Evolutionary conservation across 2,888 invertebrate species (phyloP).

Genomic region (Odontothrips loti): DNA sequence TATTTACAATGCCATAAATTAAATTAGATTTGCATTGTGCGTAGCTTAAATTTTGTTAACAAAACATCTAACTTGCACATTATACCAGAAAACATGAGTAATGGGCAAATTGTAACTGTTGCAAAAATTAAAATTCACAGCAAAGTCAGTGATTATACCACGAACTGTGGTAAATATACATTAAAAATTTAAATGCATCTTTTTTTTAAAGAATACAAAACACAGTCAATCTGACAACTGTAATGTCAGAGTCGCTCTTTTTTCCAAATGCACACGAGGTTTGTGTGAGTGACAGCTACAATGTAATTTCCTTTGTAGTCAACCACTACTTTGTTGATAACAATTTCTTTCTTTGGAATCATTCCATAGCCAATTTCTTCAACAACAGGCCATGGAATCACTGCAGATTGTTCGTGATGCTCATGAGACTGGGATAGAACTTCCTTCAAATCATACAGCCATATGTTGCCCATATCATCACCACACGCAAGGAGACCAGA

Average conservation of each 20-base stretch:
- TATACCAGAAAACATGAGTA: not conserved
- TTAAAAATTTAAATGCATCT: not conserved
- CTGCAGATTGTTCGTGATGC: conserved; percentile 37
- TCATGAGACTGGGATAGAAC: conserved; percentile 2
- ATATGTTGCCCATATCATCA: conserved; percentile 44
- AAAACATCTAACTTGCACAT: not conserved
- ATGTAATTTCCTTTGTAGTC: conserved; percentile 41
- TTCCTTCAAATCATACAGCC: conserved; percentile 42
- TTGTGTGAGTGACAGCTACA: conserved; percentile 45
- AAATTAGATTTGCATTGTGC: too few relatives aligned
- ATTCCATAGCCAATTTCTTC: conserved; percentile 36
- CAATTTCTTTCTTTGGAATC: conserved; percentile 44
- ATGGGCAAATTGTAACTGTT: not conserved
- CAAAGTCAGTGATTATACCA: not conserved
- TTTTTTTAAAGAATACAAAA: not conserved
- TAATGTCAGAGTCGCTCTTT: not conserved
- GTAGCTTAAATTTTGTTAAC: not conserved
- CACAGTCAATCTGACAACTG: not conserved
- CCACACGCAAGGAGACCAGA: conserved; percentile 43
- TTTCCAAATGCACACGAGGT: conserved; percentile 45
- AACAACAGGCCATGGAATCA: conserved; percentile 43
- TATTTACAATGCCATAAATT: not conserved
- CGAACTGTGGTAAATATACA: not conserved
- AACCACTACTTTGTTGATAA: conserved; percentile 43
- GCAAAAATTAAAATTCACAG: not conserved